Conservation (phyloP, 2,888 invertebrate genomes). For the Agrotis segetum region DNA sequence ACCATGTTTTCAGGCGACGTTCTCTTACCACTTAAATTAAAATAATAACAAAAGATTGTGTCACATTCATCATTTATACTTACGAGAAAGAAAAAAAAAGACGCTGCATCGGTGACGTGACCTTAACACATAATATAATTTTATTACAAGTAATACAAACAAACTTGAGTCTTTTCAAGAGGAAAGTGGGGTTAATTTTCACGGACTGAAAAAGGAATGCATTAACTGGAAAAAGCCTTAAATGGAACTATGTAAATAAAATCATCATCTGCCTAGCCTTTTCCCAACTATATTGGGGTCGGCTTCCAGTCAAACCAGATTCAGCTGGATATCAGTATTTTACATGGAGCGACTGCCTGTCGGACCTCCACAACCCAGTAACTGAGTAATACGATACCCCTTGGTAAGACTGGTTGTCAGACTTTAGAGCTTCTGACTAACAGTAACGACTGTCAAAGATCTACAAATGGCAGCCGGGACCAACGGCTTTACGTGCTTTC, state of each 20-base stretch:
- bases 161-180: background rate
- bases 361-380: too few relatives aligned
- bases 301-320: too few relatives aligned
- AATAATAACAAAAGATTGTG: conserved; percentile 21
- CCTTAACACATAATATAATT: background rate
- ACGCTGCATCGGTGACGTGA: conserved; percentile 1
- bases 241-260: background rate
- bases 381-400: too few relatives aligned
- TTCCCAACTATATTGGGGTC: too few relatives aligned
- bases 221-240: background rate
- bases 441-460: too few relatives aligned
- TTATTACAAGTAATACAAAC: background rate
- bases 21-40: conserved; percentile 5
- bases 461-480: too few relatives aligned
- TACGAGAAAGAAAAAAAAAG: conserved; percentile 1
- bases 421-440: too few relatives aligned
- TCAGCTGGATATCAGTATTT: too few relatives aligned
- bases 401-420: too few relatives aligned
- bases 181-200: conserved; percentile 2
- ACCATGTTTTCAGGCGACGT: background rate
- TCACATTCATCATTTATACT: conserved; percentile 21
- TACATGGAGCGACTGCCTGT: too few relatives aligned
- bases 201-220: background rate
- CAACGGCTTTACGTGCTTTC: too few relatives aligned
- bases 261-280: too few relatives aligned